Base-by-base conservation (phyloP, 1,140 invertebrate genomes). In the Plodia interpunctella region DNA sequence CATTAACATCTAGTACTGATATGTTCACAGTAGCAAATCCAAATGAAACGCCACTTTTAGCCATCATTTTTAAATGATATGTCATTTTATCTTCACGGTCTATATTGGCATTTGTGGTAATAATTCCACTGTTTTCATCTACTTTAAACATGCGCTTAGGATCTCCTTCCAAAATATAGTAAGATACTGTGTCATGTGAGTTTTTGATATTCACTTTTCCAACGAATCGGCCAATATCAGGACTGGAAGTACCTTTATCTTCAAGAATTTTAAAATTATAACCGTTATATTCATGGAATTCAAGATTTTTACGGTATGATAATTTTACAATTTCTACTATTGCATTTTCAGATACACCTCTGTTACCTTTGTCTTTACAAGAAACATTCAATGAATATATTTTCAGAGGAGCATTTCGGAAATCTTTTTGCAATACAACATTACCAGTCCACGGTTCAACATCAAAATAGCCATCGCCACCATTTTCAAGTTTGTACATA, bases 1-100 rank as follows among this genome's bases (percentile, higher is more conserved):
- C 98, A 80, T 99, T 99, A 2, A 97, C 90, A 88, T 99, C 97
- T n/a, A 94, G 84, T 0, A 99, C 90, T 0, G 93, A 93, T 44
- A 99, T 93, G 63, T 95, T 95, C 0, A 98, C 95, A 10, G 85
- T 90, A 25, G 93, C 94, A 66, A 93, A 92, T 0, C 94, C 95
- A 72, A 93, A 95, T 0, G 94, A 92, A 10, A 93, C 79, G 18
- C 92, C 92, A 59, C 91, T 90, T 68, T 83, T 82, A 92, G 97
- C 97, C 15, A 95, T 91, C 0, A 98, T 91, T 65, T 92, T 92
- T 21, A 99, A 90, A 58, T 91, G 93, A 81, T 98, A 98, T 49
- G 92, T 90, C 15, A 94, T 90, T 65, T 92, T 91, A 62, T 92
- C 89, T 90, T 99, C 98, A 32, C 97, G 91, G 81, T 99, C 98